Conservation (phyloP, 1,140 invertebrate genomes). For the Myzus persicae region DNA sequence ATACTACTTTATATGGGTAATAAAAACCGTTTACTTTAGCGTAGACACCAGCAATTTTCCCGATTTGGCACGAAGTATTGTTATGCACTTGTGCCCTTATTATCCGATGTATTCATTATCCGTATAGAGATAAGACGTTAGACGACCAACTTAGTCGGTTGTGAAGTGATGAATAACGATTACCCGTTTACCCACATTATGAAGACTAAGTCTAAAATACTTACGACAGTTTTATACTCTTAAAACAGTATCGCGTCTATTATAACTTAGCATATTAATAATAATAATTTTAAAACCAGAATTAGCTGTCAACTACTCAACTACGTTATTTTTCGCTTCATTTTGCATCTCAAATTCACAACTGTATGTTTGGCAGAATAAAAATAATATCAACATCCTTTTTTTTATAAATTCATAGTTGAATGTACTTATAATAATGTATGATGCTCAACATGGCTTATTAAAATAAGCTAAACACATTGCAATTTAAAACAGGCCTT, state of each 20-base stretch:
- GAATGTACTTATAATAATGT: background rate
- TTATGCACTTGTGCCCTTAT: background rate
- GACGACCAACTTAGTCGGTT: background rate
- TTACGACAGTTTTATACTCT: background rate
- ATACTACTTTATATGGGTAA: background rate
- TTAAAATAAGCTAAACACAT: background rate
- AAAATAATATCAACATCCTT: background rate
- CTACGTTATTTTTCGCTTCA: no score
- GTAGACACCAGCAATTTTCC: background rate
- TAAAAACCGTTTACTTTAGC: background rate
- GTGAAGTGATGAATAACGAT: background rate
- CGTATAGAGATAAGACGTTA: conserved; percentile 17
- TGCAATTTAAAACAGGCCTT: background rate
- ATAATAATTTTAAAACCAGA: background rate
- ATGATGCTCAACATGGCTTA: background rate
- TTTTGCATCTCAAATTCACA: background rate
- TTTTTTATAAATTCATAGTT: background rate
- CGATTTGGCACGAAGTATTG: conserved; percentile 37
- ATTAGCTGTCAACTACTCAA: background rate
- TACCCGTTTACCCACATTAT: background rate
- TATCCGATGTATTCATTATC: conserved; percentile 13
- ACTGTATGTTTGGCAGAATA: background rate
- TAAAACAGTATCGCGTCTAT: background rate
- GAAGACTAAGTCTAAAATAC: conserved; percentile 11
- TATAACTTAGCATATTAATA: background rate